Percentiles rank a stretch among this genome's conserved stretches.
Evolutionary conservation across 1,140 invertebrate species (phyloP).

Genomic region (Drosophila insularis): DNA sequence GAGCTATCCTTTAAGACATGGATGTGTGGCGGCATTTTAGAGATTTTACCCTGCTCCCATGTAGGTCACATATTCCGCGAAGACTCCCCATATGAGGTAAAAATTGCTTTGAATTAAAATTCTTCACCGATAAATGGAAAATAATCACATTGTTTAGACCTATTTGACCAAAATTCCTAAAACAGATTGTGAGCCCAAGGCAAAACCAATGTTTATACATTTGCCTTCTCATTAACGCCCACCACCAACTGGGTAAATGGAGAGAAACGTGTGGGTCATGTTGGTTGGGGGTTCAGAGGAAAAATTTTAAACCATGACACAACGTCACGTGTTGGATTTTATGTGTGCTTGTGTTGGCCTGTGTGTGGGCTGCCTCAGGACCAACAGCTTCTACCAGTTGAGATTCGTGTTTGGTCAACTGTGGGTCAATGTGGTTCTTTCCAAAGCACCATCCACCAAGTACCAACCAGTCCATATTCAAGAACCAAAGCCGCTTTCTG

Average conservation of each 20-base stretch:
- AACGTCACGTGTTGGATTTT: slow-evolving; percentile 10
- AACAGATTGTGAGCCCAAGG: slow-evolving; percentile 18
- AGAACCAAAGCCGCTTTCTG: background rate
- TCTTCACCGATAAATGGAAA: slow-evolving; percentile 16
- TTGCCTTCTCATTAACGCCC: slow-evolving; percentile 50
- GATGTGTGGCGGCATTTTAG: slow-evolving; percentile 94
- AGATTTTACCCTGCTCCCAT: slow-evolving; percentile 99
- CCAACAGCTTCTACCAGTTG: slow-evolving; percentile 37
- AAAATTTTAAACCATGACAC: slow-evolving; percentile 50
- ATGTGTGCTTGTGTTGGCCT: slow-evolving; percentile 23
- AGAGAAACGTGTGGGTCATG: background rate
- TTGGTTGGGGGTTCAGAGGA: background rate
- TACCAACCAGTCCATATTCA: too few relatives aligned
- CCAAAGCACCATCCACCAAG: background rate
- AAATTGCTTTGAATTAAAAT: slow-evolving; percentile 25
- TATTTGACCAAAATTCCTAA: slow-evolving; percentile 5
- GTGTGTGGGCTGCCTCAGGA: slow-evolving; percentile 40
- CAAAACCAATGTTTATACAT: slow-evolving; percentile 39
- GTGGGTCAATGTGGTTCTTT: slow-evolving; percentile 34
- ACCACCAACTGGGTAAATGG: background rate
- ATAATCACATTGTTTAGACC: slow-evolving; percentile 23
- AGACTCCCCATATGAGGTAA: slow-evolving; percentile 92
- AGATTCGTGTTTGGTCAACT: slow-evolving; percentile 66
- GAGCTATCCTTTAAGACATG: slow-evolving; percentile 98
- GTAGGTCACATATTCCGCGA: slow-evolving; percentile 99